Conservation (phyloP, 2,113 vertebrate genomes). For the Dasypus novemcinctus region DNA sequence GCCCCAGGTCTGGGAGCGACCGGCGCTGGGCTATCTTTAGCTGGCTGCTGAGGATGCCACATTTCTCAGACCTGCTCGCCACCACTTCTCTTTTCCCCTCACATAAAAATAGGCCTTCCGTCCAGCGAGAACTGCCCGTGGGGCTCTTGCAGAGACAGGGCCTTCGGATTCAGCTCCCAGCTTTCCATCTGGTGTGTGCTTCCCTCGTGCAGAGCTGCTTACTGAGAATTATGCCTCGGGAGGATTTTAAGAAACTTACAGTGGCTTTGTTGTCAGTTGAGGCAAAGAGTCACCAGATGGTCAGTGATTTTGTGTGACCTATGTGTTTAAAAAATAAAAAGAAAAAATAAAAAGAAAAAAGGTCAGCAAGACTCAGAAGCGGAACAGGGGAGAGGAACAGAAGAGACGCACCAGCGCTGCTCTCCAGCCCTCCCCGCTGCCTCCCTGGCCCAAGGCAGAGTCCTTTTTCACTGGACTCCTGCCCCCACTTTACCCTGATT, state of each 20-base stretch:
- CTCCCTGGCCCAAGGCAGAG: not conserved
- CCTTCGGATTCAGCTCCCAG: not conserved
- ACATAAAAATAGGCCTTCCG: conserved; percentile 52
- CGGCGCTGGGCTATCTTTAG: conserved; percentile 62
- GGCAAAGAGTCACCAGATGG: not conserved
- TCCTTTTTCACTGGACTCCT: not conserved
- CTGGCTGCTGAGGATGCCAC: conserved; percentile 53
- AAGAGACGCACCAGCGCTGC: not conserved
- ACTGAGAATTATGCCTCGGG: not conserved
- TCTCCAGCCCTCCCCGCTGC: not conserved
- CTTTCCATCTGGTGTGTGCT: conserved; percentile 24
- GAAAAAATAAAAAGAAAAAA: no score
- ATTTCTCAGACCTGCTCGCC: not conserved
- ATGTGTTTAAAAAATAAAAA: no score
- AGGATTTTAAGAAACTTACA: not conserved
- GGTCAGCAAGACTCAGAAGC: not conserved
- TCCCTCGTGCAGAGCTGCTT: conserved; percentile 37
- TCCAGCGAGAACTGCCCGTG: not conserved
- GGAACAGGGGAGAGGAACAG: not conserved
- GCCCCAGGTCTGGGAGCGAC: not conserved
- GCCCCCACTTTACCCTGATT: not conserved
- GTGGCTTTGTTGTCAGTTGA: not conserved
- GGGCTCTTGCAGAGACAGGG: not conserved
- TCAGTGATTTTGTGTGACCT: no score
- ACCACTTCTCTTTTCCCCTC: conserved; percentile 42